Conservation (phyloP, 2,888 invertebrate species). For the Isoperla grammatica region DNA sequence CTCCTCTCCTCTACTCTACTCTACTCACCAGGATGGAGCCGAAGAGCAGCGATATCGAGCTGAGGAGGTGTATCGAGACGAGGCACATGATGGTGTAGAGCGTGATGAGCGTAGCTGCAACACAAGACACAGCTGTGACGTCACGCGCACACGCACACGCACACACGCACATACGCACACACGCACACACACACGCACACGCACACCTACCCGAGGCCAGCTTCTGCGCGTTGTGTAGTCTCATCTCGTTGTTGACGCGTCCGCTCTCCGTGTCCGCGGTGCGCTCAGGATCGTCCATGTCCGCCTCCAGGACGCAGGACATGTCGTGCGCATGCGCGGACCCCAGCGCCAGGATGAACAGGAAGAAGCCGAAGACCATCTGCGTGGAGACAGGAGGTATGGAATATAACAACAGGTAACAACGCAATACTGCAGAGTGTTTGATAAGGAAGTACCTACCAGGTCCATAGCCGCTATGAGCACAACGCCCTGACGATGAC, state of each 20-base stretch:
- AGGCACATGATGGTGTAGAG: conserved; percentile 43
- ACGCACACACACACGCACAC: no score
- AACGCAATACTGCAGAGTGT: background rate
- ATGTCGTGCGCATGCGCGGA: conserved; percentile 44
- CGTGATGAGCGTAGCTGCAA: conserved; percentile 42
- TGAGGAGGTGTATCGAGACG: conserved; percentile 42
- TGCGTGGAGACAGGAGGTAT: conserved; percentile 27
- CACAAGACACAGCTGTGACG: no score
- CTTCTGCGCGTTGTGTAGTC: conserved; percentile 44
- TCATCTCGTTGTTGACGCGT: conserved; percentile 40
- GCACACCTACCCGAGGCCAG: conserved; percentile 43
- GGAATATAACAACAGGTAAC: background rate
- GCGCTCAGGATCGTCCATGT: conserved; percentile 43
- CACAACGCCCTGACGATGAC: conserved; percentile 44
- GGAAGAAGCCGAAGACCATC: conserved; percentile 41
- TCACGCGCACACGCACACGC: no score
- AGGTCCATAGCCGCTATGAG: conserved; percentile 44
- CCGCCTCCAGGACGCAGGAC: conserved; percentile 43
- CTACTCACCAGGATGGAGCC: conserved; percentile 44
- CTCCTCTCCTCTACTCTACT: no score
- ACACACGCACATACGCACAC: no score
- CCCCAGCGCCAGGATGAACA: conserved; percentile 42
- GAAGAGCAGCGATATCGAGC: conserved; percentile 43
- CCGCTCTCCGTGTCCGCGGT: conserved; percentile 33
- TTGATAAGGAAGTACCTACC: conserved; percentile 37